Percentiles rank a stretch among this genome's conserved stretches.
These are phyloP conservation scores for Masnerella sp. DNA, from an alignment of 2,888 invertebrate genomes.

Conservation along the genomic window DNA sequence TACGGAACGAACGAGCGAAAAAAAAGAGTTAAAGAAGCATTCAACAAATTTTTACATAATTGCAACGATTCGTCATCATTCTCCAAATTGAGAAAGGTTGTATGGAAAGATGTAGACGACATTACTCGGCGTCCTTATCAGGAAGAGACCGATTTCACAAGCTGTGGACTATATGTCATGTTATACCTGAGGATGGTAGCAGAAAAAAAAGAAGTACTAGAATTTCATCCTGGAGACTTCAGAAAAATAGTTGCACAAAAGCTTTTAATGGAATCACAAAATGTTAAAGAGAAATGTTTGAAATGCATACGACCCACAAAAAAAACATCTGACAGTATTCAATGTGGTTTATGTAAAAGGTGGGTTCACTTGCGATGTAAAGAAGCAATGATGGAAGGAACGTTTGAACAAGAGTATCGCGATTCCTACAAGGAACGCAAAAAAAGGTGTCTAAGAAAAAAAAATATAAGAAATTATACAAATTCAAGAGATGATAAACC, in stretches of 20 bases:
- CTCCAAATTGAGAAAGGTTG: background rate
- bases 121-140: constrained; percentile 5
- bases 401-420: background rate
- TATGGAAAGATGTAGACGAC: background rate
- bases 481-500: too few relatives aligned
- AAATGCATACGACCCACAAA: background rate
- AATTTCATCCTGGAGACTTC: background rate
- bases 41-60: constrained; percentile 22
- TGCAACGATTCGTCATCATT: constrained; percentile 7
- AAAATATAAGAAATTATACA: too few relatives aligned
- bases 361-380: background rate
- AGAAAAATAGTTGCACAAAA: background rate
- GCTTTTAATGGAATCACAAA: background rate
- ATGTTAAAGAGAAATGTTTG: background rate
- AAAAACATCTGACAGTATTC: background rate
- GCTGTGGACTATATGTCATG: background rate
- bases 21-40: constrained; percentile 25
- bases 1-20: constrained; percentile 9
- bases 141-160: background rate
- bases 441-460: too few relatives aligned
- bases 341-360: background rate
- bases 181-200: background rate
- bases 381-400: background rate
- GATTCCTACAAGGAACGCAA: too few relatives aligned
- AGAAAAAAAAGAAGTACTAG: background rate